Evolutionary conservation across 1,140 invertebrate species (phyloP).

Genomic region (Pararge aegeria): DNA sequence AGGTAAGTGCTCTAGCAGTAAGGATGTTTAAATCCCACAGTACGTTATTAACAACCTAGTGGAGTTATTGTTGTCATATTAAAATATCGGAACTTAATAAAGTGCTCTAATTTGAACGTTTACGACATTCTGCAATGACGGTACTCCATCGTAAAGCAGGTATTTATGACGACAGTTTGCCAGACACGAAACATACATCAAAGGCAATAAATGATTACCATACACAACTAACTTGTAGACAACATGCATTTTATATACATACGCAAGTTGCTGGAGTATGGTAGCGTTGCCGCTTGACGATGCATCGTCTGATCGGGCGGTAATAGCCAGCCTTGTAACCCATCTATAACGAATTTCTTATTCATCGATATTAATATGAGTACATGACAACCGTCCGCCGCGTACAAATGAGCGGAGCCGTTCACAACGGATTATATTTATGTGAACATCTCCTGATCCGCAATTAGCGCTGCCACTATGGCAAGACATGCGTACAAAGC

Average conservation of each 20-base stretch:
- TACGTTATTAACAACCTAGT: background rate
- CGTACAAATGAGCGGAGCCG: constrained; percentile 67
- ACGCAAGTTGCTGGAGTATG: constrained; percentile 39
- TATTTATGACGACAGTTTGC: constrained; percentile 12
- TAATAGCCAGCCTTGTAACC: constrained; percentile 69
- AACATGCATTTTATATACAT: background rate
- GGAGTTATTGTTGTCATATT: background rate
- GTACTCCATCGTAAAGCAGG: constrained; percentile 12
- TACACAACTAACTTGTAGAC: background rate
- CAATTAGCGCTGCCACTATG: constrained; percentile 60
- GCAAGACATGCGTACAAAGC: constrained; percentile 35
- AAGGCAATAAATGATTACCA: background rate
- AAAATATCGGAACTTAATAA: background rate
- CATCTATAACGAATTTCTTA: constrained; percentile 78
- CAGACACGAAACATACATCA: background rate
- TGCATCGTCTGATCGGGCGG: constrained; percentile 49
- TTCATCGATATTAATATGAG: constrained; percentile 75
- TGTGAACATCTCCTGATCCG: constrained; percentile 53
- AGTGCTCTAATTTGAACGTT: background rate
- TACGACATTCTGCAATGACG: background rate
- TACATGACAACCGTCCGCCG: constrained; percentile 71
- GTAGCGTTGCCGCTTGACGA: constrained; percentile 45
- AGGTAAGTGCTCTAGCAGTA: too few relatives aligned
- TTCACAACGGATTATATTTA: constrained; percentile 60
- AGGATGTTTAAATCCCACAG: too few relatives aligned